Conservation (phyloP, 2,888 invertebrate species). For the Bellardia pandia region DNA sequence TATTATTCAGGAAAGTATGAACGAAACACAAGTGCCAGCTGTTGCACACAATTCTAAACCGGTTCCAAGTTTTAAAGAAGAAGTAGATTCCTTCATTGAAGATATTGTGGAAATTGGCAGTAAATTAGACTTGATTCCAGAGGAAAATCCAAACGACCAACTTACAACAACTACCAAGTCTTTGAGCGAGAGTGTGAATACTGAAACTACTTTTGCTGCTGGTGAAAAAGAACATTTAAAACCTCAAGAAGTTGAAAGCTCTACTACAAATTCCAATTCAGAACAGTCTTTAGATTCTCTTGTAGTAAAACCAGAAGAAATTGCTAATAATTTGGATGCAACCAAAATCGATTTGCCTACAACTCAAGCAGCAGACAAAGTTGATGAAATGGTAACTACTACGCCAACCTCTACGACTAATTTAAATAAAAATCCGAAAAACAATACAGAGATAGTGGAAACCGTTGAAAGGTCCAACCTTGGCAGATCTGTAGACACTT, state of each 20-base stretch:
- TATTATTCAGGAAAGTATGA: neutral
- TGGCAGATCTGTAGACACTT: neutral
- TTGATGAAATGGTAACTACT: neutral
- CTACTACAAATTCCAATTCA: neutral
- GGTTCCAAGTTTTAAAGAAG: neutral
- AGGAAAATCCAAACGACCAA: neutral
- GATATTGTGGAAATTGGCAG: conserved; percentile 11
- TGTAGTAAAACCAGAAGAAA: neutral
- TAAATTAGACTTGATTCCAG: neutral
- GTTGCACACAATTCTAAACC: neutral
- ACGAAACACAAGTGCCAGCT: neutral
- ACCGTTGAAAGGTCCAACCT: neutral
- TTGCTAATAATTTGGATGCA: neutral
- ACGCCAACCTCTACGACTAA: neutral
- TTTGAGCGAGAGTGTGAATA: neutral
- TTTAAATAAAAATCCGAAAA: neutral
- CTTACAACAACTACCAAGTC: neutral
- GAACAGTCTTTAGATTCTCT: neutral
- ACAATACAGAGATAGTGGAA: neutral
- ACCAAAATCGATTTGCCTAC: neutral
- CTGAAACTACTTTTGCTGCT: neutral
- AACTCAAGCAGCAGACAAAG: neutral
- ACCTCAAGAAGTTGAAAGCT: neutral
- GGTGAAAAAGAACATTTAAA: neutral
- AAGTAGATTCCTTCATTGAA: conserved; percentile 10